Evolutionary conservation across 2,797 vertebrate species (phyloP), one percentile per base, ranked within the genome.

Genomic region (Orientallactaga sibirica): DNA sequence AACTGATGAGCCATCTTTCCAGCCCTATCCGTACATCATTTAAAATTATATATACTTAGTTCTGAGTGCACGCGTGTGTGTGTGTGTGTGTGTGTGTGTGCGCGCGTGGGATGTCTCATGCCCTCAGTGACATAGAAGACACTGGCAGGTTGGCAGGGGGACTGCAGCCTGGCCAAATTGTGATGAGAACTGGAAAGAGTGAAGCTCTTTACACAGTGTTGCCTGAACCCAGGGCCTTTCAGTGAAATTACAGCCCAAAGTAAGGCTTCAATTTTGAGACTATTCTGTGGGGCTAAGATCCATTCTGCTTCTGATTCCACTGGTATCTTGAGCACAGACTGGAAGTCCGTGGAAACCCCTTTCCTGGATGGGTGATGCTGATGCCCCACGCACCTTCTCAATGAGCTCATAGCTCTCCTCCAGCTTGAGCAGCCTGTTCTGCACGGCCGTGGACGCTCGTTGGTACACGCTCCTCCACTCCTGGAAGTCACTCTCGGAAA

Each of bases 401-500:
- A 99, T 99, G n/a, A 99, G 98, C 88, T 99, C 99, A 20, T 99
- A 99, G 98, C 99, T 99, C 97, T 99, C 99, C 96, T 99, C 99
- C 91, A 99, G 98, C 93, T 99, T 99, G 58, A 99, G 98, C 5
- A 98, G 98, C 98, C 99, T 98, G 98, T 99, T 99, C 97, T 99
- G 99, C 93, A 99, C 96, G 3, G 99, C 98, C 0, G 99, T 99
- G 92, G 98, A 98, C 37, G 99, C 99, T 55, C 99, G 98, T 75
- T 99, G 98, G 88, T 99, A 98, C 86, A 99, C 96, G 70, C 98
- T 98, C 94, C 98, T 97, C 99, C 99, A 99, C 76, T 99, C 99
- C 82, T 99, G 98, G 97, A 99, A 99, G 92, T 98, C 98, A 0
- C 98, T 98, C 97, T 99, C 99, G 0, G 99, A 99, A 97, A 99